Evolutionary conservation across 2,113 vertebrate species (phyloP).

Genomic region (Rhea americana): DNA sequence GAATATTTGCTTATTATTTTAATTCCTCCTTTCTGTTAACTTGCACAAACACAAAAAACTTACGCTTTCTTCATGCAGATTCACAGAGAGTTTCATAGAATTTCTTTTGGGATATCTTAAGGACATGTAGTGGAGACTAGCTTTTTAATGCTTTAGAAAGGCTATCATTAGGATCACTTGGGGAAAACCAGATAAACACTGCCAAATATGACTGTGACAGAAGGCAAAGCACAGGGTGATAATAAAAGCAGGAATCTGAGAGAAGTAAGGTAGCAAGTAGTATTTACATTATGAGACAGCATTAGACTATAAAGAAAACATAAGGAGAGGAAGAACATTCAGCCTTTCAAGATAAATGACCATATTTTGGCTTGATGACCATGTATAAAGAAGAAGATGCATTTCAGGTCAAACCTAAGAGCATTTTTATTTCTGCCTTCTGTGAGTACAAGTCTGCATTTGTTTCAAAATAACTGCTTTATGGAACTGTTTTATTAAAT

Average conservation of each 20-base stretch:
- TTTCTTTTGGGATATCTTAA: neutral
- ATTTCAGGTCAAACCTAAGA: neutral
- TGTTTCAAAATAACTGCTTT: neutral
- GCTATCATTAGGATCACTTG: neutral
- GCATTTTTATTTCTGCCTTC: neutral
- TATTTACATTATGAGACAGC: neutral
- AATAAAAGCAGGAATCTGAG: neutral
- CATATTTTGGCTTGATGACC: neutral
- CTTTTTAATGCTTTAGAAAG: neutral
- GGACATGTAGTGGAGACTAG: neutral
- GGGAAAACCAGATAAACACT: neutral
- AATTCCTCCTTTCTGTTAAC: neutral
- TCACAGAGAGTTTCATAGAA: neutral
- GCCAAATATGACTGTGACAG: neutral
- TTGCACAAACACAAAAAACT: fast-evolving
- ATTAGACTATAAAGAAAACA: neutral
- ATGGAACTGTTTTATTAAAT: neutral
- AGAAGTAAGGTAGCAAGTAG: neutral
- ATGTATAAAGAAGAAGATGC: neutral
- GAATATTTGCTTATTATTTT: neutral
- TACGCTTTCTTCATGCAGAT: neutral
- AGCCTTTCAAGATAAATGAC: neutral
- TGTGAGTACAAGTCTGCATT: neutral
- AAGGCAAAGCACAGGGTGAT: neutral
- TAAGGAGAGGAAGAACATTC: neutral